These are phyloP conservation scores for Oenanthe melanoleuca DNA, from an alignment of 2,113 vertebrate genomes.

Conservation along the genomic window DNA sequence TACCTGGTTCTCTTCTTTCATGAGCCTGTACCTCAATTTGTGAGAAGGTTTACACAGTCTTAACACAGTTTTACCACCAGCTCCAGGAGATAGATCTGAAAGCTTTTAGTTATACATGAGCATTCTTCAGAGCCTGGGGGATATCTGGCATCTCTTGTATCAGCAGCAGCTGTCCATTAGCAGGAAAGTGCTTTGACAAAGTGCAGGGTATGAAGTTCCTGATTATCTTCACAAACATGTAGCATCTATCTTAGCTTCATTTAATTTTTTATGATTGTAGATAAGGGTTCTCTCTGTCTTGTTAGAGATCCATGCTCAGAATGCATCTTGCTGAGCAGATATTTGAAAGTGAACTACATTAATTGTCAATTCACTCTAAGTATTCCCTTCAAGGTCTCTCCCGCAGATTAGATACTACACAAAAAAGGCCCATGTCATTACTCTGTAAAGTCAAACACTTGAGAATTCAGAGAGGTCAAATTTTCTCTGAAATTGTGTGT, in stretches of 20 bases:
- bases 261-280: conserved; percentile 8
- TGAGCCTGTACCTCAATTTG: not conserved
- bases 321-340: not conserved
- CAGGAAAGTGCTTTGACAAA: not conserved
- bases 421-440: not conserved
- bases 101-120: not conserved
- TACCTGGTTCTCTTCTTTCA: not conserved
- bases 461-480: not conserved
- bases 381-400: conserved; percentile 7
- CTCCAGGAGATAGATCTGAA: not conserved
- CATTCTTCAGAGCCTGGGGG: not conserved
- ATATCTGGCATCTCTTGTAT: not conserved
- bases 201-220: not conserved
- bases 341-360: conserved; percentile 12
- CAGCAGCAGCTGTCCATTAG: not conserved
- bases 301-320: not conserved
- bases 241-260: not conserved
- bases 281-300: not conserved
- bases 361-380: not conserved
- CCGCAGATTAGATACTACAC: not conserved
- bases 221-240: not conserved
- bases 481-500: not conserved
- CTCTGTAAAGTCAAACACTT: not conserved
- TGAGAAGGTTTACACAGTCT: not conserved
- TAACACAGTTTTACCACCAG: not conserved